phyloP scores from a whole-genome alignment of 2,797 vertebrate species.

The Anisognathus igniventris region DNA sequence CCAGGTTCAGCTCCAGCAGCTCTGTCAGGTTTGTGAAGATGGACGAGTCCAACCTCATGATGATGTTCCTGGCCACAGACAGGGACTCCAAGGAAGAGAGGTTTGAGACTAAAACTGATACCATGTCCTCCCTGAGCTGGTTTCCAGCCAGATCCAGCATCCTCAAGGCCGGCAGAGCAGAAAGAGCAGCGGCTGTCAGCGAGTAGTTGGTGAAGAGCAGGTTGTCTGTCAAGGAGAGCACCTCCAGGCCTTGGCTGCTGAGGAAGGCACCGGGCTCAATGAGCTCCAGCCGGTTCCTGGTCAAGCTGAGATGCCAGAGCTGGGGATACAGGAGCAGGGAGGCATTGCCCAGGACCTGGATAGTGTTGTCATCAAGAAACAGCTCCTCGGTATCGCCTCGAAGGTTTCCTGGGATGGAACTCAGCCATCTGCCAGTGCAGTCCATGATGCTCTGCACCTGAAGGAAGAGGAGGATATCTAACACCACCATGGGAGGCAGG shows the following conservation, averaged over 20 bases:
- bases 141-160: slow-evolving; percentile 88
- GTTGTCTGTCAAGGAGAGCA: slow-evolving; percentile 84
- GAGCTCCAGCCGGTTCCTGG: slow-evolving; percentile 75
- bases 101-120: slow-evolving; percentile 77
- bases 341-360: slow-evolving; percentile 75
- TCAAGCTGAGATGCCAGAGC: slow-evolving; percentile 80
- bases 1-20: slow-evolving; percentile 86
- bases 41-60: slow-evolving; percentile 84
- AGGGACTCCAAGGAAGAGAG: slow-evolving; percentile 85
- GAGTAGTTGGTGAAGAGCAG: slow-evolving; percentile 74
- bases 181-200: slow-evolving; percentile 78
- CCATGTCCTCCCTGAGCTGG: slow-evolving; percentile 83
- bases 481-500: accelerated
- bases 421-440: slow-evolving; percentile 76
- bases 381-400: slow-evolving; percentile 73
- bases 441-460: slow-evolving; percentile 77
- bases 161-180: slow-evolving; percentile 68
- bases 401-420: slow-evolving; percentile 75
- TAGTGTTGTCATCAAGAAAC: slow-evolving; percentile 84
- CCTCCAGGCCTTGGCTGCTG: slow-evolving; percentile 66
- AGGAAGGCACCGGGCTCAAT: slow-evolving; percentile 76
- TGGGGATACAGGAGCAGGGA: slow-evolving; percentile 77
- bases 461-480: not conserved
- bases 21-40: slow-evolving; percentile 78
- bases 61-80: slow-evolving; percentile 83